Evolutionary conservation across 2,888 invertebrate genomes (phyloP).

Genomic region (Notodonta ziczac): DNA sequence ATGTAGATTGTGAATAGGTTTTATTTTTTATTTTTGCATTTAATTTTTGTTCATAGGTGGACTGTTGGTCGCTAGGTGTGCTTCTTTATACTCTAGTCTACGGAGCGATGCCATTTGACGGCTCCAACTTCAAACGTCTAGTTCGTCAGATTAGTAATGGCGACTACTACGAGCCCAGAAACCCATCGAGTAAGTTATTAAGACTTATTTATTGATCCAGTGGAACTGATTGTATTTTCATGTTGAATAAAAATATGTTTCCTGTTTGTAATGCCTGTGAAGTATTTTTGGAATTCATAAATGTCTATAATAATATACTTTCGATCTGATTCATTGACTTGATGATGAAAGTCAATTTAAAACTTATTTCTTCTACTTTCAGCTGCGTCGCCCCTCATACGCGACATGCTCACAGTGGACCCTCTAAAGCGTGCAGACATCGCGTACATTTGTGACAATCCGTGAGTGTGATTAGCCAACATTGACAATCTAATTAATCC

Average conservation of each 20-base stretch:
- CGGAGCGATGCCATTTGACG: conserved; percentile 99
- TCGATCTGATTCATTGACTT: too few species aligned
- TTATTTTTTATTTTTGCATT: neutral
- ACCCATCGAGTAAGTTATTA: conserved; percentile 90
- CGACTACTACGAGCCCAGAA: conserved; percentile 98
- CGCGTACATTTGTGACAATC: conserved; percentile 96
- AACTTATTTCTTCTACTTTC: conserved; percentile 47
- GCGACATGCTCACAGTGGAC: conserved; percentile 97
- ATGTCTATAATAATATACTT: too few species aligned
- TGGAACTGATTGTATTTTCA: too few species aligned
- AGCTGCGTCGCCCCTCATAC: conserved; percentile 97
- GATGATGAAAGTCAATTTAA: too few species aligned
- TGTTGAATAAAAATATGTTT: too few species aligned
- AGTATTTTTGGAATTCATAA: too few species aligned
- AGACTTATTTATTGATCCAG: neutral
- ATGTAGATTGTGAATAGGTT: too few species aligned
- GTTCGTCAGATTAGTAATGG: conserved; percentile 98
- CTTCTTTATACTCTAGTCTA: conserved; percentile 98
- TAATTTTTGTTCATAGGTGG: conserved; percentile 72
- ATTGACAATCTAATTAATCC: too few species aligned
- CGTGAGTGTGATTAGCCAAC: conserved; percentile 76
- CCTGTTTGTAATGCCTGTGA: too few species aligned
- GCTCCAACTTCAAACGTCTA: conserved; percentile 98
- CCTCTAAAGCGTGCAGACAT: conserved; percentile 95
- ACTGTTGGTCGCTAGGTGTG: conserved; percentile 98